Evolutionary conservation across 2,113 vertebrate species (phyloP).

Genomic region (Tragelaphus buxtoni): DNA sequence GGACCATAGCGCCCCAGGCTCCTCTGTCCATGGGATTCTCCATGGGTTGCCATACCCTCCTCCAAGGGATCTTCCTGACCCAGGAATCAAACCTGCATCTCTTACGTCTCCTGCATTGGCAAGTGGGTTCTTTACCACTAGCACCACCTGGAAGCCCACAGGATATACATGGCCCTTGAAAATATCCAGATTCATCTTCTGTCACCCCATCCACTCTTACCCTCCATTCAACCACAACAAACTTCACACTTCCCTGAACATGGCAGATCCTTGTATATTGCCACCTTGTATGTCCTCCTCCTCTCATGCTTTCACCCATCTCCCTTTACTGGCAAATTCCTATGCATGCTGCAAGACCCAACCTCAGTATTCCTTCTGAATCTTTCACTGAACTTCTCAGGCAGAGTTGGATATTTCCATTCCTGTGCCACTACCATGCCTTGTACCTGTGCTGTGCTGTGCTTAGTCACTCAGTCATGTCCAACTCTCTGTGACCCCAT

Average conservation of each 20-base stretch:
- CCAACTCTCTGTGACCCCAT: not conserved
- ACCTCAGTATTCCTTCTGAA: not conserved
- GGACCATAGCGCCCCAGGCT: not conserved
- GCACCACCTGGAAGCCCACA: not conserved
- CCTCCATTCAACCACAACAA: not conserved
- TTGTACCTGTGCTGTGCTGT: not conserved
- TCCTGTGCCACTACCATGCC: not conserved
- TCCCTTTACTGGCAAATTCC: not conserved
- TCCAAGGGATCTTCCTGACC: not conserved
- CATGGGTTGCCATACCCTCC: not conserved
- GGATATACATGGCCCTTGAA: not conserved
- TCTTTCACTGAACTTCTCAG: not conserved
- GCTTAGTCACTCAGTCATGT: not conserved
- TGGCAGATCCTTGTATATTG: not conserved
- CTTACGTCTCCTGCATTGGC: not conserved
- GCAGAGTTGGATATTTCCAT: not conserved
- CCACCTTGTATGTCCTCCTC: not conserved
- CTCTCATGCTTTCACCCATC: not conserved
- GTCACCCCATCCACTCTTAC: too few species aligned
- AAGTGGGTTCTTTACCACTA: not conserved
- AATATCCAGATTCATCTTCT: not conserved
- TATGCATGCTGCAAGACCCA: not conserved
- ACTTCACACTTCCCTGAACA: not conserved
- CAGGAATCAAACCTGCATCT: not conserved
- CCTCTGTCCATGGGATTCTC: not conserved